Evolutionary conservation across 2,113 vertebrate genomes (phyloP).

Genomic region (Brachypteracias leptosomus): DNA sequence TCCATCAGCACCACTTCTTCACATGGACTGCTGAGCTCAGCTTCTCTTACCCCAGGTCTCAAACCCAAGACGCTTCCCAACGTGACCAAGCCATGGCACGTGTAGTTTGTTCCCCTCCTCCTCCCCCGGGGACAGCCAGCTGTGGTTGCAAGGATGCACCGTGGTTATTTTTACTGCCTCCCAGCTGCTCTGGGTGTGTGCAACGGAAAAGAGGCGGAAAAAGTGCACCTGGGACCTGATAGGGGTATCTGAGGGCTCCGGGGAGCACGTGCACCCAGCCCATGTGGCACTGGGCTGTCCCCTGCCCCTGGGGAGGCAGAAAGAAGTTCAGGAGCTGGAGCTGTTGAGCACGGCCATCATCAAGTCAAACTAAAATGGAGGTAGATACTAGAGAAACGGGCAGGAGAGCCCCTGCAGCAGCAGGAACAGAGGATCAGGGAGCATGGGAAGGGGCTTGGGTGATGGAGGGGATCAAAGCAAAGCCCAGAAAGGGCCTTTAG

Average conservation of each 20-base stretch:
- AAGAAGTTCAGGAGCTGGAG: neutral
- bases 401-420: accelerated
- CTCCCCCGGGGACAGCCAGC: neutral
- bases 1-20: neutral
- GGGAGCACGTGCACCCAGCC: neutral
- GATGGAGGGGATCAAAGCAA: neutral
- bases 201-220: neutral
- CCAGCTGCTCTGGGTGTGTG: neutral
- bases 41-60: neutral
- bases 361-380: neutral
- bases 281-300: accelerated
- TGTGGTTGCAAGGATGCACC: neutral
- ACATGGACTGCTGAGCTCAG: neutral
- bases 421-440: neutral
- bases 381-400: neutral
- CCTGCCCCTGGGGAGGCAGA: neutral
- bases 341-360: accelerated
- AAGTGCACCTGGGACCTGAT: neutral
- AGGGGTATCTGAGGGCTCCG: accelerated
- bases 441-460: accelerated
- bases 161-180: slow-evolving; percentile 8
- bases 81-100: accelerated
- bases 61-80: neutral
- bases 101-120: neutral
- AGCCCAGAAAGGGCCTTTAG: neutral